These are phyloP conservation scores for Tyrophagus putrescentiae DNA, from an alignment of 1,140 invertebrate genomes.

Conservation along the genomic window DNA sequence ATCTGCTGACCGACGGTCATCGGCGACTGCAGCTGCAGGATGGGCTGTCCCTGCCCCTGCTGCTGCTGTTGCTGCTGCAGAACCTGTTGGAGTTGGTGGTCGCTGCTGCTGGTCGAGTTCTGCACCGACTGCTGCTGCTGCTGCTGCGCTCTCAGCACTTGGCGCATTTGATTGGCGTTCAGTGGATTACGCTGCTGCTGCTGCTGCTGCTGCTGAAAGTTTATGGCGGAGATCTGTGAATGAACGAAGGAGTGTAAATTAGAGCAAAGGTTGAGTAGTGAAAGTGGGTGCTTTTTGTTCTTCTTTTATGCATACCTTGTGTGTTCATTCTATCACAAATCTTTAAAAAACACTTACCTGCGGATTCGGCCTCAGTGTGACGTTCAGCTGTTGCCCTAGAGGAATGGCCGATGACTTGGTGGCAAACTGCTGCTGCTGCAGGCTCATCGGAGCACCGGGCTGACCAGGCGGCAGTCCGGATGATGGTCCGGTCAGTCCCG, in stretches of 20 bases:
- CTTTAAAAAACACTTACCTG: constrained; percentile 43
- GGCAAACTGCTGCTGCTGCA: not conserved
- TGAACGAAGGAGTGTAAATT: too few species aligned
- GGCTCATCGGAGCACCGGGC: too few species aligned
- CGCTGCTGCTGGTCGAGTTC: constrained; percentile 14
- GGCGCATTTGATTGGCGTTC: too few species aligned
- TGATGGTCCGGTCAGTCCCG: not conserved
- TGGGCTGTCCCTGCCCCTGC: not conserved
- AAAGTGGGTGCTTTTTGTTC: too few species aligned
- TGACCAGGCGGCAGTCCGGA: too few species aligned
- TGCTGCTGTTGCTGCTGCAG: constrained; percentile 30
- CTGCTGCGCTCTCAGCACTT: too few species aligned
- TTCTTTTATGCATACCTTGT: too few species aligned
- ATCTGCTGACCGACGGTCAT: constrained; percentile 11
- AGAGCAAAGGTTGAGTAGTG: constrained; percentile 18
- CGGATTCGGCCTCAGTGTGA: constrained; percentile 53
- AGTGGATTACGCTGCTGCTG: too few species aligned
- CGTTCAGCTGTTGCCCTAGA: constrained; percentile 43
- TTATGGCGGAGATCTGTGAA: too few species aligned
- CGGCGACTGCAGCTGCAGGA: not conserved
- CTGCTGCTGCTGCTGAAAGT: too few species aligned
- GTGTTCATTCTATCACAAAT: too few species aligned
- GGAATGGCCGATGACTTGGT: not conserved
- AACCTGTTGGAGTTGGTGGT: constrained; percentile 24
- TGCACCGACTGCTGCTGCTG: constrained; percentile 23